Base-by-base conservation (phyloP, 2,888 invertebrate genomes). In the Pollenia amentaria region DNA sequence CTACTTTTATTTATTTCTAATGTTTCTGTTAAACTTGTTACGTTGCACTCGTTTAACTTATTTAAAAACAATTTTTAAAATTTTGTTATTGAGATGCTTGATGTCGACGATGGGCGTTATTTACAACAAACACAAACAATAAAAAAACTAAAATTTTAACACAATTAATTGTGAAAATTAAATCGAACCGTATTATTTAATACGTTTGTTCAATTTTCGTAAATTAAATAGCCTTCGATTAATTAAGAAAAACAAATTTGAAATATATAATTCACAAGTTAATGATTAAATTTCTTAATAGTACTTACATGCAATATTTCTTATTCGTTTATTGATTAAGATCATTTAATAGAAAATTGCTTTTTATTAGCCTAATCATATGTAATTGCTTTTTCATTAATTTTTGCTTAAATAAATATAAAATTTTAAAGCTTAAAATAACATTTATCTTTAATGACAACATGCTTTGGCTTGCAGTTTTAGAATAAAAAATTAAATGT, bases 101-200 rank as follows among this genome's bases (percentile, higher is more conserved):
- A 51, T 48, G 67, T 53, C 65, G 76, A 57, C 53, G 80, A 21
- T 77, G 80, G 87, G 87, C 77, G 84, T 87, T 81, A 81, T 64
- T 46, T 57, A 12, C 12, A 75, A n/a, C 6, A 73, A 44, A 55
- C 48, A 46, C 21, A 9, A 29, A 55, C 10, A 72, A 60, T 64
- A 55, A 44, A 55, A 76, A 48, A 48, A 65, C 46, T 53, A 21
- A 29, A 69, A 44, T 84, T 76, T 62, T 72, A 81, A 64, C 51
- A 72, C 57, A 83, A 76, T 48, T 67, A 29, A 62, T 80, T 81
- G 72, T 46, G 77, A 40, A 73, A 87, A 84, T 73, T 77, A 80
- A 77, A 73, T 73, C 73, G 80, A 84, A 73, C 81, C 77, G 84
- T 73, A 81, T 73, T 69, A 72, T 84, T 77, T 46, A 72, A 48